Evolutionary conservation across 2,113 vertebrate species (phyloP).

Genomic region (Nettapus auritus): DNA sequence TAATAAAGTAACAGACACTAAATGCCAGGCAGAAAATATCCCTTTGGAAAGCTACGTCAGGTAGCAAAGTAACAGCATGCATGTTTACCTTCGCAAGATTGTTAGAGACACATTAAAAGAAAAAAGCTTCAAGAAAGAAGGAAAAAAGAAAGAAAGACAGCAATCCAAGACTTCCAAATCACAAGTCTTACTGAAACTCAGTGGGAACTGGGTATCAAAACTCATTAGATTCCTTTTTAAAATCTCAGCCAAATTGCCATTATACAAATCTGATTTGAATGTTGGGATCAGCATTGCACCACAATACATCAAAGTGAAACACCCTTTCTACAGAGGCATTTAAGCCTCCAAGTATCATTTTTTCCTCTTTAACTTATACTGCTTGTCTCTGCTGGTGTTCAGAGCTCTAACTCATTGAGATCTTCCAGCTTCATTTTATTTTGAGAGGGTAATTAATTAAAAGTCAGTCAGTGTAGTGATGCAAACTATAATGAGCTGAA

Average conservation of each 20-base stretch:
- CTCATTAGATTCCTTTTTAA: not conserved
- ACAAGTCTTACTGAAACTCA: not conserved
- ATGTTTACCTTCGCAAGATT: not conserved
- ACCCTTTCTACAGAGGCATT: not conserved
- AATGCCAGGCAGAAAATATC: not conserved
- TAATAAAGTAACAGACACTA: not conserved
- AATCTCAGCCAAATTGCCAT: not conserved
- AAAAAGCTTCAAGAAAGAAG: not conserved
- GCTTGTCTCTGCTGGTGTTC: not conserved
- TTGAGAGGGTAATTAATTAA: not conserved
- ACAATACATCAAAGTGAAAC: not conserved
- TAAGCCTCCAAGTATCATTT: not conserved
- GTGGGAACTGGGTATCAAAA: not conserved
- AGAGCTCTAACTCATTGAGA: not conserved
- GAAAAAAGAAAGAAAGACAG: too few relatives aligned
- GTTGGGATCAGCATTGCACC: not conserved
- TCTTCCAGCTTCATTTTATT: not conserved
- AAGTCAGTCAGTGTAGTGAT: not conserved
- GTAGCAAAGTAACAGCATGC: not conserved
- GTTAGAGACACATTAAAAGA: not conserved
- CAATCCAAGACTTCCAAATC: not conserved
- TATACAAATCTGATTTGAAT: not conserved
- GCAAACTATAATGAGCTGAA: not conserved
- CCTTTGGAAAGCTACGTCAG: not conserved
- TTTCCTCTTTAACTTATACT: not conserved